phyloP scores from a whole-genome alignment of 2,888 invertebrate species.

The Matsumyia berberina region DNA sequence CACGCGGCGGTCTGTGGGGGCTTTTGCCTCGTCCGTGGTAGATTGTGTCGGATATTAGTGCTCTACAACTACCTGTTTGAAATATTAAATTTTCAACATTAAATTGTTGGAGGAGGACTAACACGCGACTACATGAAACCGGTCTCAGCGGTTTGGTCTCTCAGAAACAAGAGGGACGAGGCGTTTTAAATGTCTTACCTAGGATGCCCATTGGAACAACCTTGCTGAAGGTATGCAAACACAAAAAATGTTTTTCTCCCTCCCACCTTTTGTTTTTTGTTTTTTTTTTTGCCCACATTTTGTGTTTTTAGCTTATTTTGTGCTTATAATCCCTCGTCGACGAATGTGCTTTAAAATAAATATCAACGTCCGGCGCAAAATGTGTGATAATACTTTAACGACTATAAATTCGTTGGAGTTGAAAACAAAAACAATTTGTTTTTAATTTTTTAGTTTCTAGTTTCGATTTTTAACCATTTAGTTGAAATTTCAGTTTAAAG shows the following conservation, averaged over 20 bases:
- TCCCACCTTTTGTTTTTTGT: no score
- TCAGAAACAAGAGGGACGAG: constrained; percentile 6
- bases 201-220: constrained; percentile 67
- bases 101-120: constrained; percentile 9
- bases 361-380: not conserved
- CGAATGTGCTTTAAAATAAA: constrained; percentile 61
- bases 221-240: constrained; percentile 67
- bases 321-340: constrained; percentile 6
- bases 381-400: constrained; percentile 4
- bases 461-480: not conserved
- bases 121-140: not conserved
- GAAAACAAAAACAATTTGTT: not conserved
- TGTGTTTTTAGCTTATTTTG: constrained; percentile 15
- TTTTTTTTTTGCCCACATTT: constrained; percentile 15
- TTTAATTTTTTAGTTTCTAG: not conserved
- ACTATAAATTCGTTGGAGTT: not conserved
- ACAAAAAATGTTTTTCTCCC: no score
- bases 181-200: constrained; percentile 62
- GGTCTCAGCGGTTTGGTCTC: not conserved
- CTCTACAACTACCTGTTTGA: constrained; percentile 21
- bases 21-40: not conserved
- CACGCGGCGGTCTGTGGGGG: not conserved
- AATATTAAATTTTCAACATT: constrained; percentile 47
- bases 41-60: constrained; percentile 1
- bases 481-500: not conserved